Conservation (phyloP, 1,140 invertebrate species). For the Zaprionus camerounensis region DNA sequence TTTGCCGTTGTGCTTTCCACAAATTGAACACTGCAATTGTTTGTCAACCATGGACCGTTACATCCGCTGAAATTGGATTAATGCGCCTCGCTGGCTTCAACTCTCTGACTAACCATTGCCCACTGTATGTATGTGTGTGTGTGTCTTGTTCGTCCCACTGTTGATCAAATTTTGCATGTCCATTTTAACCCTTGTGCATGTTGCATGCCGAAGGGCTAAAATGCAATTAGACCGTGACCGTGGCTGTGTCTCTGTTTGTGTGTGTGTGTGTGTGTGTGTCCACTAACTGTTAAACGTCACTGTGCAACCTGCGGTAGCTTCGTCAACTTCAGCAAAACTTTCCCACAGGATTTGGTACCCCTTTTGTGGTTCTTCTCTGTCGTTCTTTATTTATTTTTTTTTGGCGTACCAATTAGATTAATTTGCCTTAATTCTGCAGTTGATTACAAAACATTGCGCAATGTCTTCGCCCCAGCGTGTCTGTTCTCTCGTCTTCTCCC, state of each 20-base stretch:
- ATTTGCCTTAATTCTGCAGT: slow-evolving; percentile 62
- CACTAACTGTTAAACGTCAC: slow-evolving; percentile 32
- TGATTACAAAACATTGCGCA: slow-evolving; percentile 67
- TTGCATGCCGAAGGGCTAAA: slow-evolving; percentile 42
- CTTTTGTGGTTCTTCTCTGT: slow-evolving; percentile 16
- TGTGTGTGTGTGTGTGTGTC: not conserved
- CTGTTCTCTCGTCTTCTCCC: not conserved
- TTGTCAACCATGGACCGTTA: slow-evolving; percentile 81
- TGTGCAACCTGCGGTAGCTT: slow-evolving; percentile 23
- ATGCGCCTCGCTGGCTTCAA: slow-evolving; percentile 55
- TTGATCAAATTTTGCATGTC: slow-evolving; percentile 69
- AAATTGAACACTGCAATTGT: slow-evolving; percentile 74
- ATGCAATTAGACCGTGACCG: slow-evolving; percentile 77
- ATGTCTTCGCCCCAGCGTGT: slow-evolving; percentile 22
- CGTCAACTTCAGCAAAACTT: slow-evolving; percentile 8
- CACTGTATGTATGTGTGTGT: slow-evolving; percentile 1
- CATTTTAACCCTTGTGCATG: slow-evolving; percentile 63
- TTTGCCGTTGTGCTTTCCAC: slow-evolving; percentile 16
- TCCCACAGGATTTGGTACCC: slow-evolving; percentile 61
- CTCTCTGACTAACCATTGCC: slow-evolving; percentile 12
- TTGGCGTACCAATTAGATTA: slow-evolving; percentile 40
- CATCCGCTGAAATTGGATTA: slow-evolving; percentile 82
- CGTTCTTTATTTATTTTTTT: not conserved
- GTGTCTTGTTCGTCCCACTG: slow-evolving; percentile 1
- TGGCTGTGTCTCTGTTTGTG: not conserved